These are phyloP conservation scores for Agrilus mali DNA, from an alignment of 2,888 invertebrate species.

Conservation along the genomic window DNA sequence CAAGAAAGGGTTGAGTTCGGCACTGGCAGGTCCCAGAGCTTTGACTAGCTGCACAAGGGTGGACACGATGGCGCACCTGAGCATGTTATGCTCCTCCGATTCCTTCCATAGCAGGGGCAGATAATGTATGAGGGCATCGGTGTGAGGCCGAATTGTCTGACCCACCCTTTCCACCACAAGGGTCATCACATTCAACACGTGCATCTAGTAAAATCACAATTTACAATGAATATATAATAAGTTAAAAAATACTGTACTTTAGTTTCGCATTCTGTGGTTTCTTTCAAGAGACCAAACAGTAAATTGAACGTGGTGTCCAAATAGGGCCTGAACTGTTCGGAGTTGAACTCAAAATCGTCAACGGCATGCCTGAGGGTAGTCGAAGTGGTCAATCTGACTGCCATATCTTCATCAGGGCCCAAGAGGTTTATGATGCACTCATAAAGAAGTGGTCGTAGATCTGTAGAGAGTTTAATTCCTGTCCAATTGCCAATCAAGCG, in stretches of 20 bases:
- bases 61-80: conserved; percentile 80
- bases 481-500: conserved; percentile 74
- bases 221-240: background rate
- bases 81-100: conserved; percentile 77
- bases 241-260: conserved; percentile 42
- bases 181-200: conserved; percentile 79
- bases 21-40: conserved; percentile 44
- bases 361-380: conserved; percentile 72
- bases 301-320: conserved; percentile 66
- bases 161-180: conserved; percentile 81
- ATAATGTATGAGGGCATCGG: conserved; percentile 62
- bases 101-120: conserved; percentile 82
- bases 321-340: conserved; percentile 75
- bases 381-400: conserved; percentile 77
- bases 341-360: conserved; percentile 86
- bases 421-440: conserved; percentile 63
- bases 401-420: conserved; percentile 67
- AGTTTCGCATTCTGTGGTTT: conserved; percentile 83
- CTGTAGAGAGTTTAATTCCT: conserved; percentile 68
- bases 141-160: conserved; percentile 56
- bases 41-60: conserved; percentile 78
- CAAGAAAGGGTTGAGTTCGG: conserved; percentile 47
- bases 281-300: conserved; percentile 72
- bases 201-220: conserved; percentile 49
- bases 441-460: conserved; percentile 71